phyloP scores from a whole-genome alignment of 64 coral and sea anemone genomes.

The Dendrophyllia cribrosa region DNA sequence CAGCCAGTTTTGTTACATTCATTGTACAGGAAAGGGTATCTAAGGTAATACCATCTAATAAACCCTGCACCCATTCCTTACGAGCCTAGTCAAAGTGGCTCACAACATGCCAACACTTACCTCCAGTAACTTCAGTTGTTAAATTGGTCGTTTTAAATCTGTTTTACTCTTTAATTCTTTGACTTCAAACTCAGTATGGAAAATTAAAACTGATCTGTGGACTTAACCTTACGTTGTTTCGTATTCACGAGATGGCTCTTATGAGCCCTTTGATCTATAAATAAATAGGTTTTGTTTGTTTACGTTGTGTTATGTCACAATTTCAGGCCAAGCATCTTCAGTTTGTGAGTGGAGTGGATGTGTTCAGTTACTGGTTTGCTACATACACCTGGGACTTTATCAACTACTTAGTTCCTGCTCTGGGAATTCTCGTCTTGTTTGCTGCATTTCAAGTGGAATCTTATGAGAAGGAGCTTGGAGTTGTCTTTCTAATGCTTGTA shows the following conservation, averaged over 20 bases:
- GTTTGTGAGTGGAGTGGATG: conserved; percentile 97
- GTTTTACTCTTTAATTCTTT: too few species aligned
- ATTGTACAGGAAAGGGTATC: conserved; percentile 88
- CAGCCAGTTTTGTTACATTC: conserved; percentile 95
- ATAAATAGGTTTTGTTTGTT: background rate
- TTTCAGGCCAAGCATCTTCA: conserved; percentile 97
- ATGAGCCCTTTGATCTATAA: too few species aligned
- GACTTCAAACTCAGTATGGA: too few species aligned
- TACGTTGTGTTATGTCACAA: background rate
- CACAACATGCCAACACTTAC: too few species aligned
- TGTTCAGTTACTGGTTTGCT: conserved; percentile 91
- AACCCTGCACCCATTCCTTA: background rate
- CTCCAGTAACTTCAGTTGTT: too few species aligned
- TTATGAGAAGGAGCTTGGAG: conserved; percentile 73
- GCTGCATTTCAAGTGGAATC: conserved; percentile 86
- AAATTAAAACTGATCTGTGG: too few species aligned
- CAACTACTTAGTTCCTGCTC: conserved; percentile 88
- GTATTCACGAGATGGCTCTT: too few species aligned
- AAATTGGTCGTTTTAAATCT: too few species aligned
- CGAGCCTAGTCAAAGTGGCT: too few species aligned
- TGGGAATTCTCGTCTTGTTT: conserved; percentile 82
- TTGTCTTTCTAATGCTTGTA: conserved; percentile 92
- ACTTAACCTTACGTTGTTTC: too few species aligned
- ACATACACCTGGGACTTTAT: conserved; percentile 96
- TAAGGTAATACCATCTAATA: conserved; percentile 72